Conservation (phyloP, 2,888 invertebrate species). For the Campopleginae sp. region DNA sequence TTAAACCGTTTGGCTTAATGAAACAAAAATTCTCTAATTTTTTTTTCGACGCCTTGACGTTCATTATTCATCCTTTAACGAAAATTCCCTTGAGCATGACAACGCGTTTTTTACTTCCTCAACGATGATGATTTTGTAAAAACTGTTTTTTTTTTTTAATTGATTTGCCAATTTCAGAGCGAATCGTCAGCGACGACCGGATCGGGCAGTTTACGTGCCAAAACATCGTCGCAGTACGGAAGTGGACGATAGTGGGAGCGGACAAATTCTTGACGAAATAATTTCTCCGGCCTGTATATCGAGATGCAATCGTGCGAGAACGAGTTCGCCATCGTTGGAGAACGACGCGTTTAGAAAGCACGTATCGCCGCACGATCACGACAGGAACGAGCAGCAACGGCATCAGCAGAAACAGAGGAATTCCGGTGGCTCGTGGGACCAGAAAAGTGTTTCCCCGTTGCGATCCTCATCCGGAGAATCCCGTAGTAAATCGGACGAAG, state of each 20-base stretch:
- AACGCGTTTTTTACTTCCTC: neutral
- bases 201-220: slow-evolving; percentile 92
- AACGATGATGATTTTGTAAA: neutral
- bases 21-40: neutral
- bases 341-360: slow-evolving; percentile 52
- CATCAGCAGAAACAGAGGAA: neutral
- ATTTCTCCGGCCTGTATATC: slow-evolving; percentile 45
- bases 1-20: too few species aligned
- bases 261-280: slow-evolving; percentile 59
- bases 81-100: neutral
- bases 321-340: slow-evolving; percentile 35
- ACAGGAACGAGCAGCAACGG: slow-evolving; percentile 32
- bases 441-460: slow-evolving; percentile 22
- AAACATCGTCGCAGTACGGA: slow-evolving; percentile 86
- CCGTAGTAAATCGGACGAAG: slow-evolving; percentile 20
- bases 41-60: neutral
- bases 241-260: slow-evolving; percentile 72
- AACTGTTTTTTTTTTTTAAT: neutral
- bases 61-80: neutral
- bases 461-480: slow-evolving; percentile 49
- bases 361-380: slow-evolving; percentile 32
- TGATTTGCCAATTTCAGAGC: slow-evolving; percentile 70
- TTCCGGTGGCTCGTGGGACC: slow-evolving; percentile 36
- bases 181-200: slow-evolving; percentile 87
- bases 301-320: slow-evolving; percentile 54